Conservation (phyloP, 2,888 invertebrate genomes). For the Eucera pruinosa region DNA sequence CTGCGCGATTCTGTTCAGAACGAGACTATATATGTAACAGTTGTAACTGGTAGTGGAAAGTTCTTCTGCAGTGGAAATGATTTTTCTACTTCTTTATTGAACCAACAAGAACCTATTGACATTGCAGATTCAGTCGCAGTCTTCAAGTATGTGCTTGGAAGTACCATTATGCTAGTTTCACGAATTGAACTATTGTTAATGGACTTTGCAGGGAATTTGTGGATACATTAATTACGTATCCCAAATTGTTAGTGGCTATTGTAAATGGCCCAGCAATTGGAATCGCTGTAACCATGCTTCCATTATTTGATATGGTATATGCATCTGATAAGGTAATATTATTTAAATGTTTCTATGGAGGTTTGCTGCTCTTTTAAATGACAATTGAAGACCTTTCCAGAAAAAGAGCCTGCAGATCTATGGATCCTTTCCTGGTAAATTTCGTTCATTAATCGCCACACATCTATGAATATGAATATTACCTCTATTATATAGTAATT, state of each 20-base stretch:
- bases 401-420: too few relatives aligned
- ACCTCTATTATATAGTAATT: too few relatives aligned
- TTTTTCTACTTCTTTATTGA: slow-evolving; percentile 76
- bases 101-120: neutral
- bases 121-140: rapidly evolving
- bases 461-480: too few relatives aligned
- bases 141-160: slow-evolving; percentile 44
- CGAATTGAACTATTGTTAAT: neutral
- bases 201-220: slow-evolving; percentile 87
- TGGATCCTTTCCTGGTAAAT: too few relatives aligned
- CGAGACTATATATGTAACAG: slow-evolving; percentile 88
- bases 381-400: too few relatives aligned
- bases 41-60: slow-evolving; percentile 92
- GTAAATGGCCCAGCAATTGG: slow-evolving; percentile 98
- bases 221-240: slow-evolving; percentile 92
- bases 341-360: too few relatives aligned
- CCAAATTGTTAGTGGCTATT: slow-evolving; percentile 94
- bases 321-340: slow-evolving; percentile 92
- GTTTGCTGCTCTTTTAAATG: too few relatives aligned
- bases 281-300: slow-evolving; percentile 93
- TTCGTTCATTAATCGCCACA: too few relatives aligned
- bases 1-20: slow-evolving; percentile 89
- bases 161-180: neutral
- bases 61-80: slow-evolving; percentile 96
- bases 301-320: slow-evolving; percentile 95